A percentile compares a stretch with the other conserved stretches of the same genome.
Evolutionary conservation across 35 echinoderm and acorn worm genomes (phyloP).

Genomic region (Apostichopus californicus): DNA sequence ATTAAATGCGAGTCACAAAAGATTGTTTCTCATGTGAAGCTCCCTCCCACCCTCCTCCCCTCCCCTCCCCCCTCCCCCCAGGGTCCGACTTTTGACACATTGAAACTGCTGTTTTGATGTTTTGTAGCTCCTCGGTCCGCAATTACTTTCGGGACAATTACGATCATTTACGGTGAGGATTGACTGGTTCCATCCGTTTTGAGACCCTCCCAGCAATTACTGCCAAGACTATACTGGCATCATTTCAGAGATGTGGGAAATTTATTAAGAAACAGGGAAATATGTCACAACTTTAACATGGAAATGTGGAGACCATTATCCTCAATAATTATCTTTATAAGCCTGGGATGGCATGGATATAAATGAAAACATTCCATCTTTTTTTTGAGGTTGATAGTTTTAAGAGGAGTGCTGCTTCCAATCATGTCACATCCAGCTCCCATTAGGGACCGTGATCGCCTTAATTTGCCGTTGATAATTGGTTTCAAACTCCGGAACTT

Average conservation of each 20-base stretch:
- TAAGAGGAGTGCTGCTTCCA: background rate
- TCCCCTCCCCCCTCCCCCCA: too few relatives aligned
- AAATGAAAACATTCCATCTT: background rate
- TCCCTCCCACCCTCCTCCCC: too few relatives aligned
- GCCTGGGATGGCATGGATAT: background rate
- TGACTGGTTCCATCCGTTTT: background rate
- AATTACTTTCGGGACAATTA: too few relatives aligned
- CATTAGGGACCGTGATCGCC: slow-evolving; percentile 12
- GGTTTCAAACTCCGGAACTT: slow-evolving; percentile 51
- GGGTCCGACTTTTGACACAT: too few relatives aligned
- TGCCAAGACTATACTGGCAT: background rate
- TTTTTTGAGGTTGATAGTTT: background rate
- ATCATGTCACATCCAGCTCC: slow-evolving; percentile 24
- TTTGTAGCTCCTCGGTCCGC: too few relatives aligned
- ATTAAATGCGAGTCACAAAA: too few relatives aligned
- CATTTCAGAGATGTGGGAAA: background rate
- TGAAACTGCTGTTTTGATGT: too few relatives aligned
- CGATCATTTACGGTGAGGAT: background rate
- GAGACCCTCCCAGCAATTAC: background rate
- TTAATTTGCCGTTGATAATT: slow-evolving; percentile 49
- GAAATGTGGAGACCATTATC: slow-evolving; percentile 16
- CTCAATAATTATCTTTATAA: too few relatives aligned
- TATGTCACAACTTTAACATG: background rate
- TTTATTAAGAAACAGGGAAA: background rate
- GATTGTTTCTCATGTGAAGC: too few relatives aligned